Percentiles rank a stretch among this genome's conserved stretches.
phyloP scores from a whole-genome alignment of 92 coral and sea anemone species.

The Chrysogorgia sp. region DNA sequence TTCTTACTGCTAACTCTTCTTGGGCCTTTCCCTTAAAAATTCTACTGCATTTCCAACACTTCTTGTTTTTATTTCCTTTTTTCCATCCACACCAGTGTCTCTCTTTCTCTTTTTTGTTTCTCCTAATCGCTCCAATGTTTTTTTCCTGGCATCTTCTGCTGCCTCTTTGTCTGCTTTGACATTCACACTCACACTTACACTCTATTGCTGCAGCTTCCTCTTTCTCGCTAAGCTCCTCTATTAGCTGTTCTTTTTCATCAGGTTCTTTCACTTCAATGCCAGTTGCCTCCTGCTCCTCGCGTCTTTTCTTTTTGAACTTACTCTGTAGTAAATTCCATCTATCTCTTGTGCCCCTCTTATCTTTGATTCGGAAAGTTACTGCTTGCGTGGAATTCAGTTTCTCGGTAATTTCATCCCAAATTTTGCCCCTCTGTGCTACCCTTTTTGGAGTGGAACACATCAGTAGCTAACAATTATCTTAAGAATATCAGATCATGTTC shows the following conservation, averaged over 20 bases:
- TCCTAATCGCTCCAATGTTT: conserved; percentile 50
- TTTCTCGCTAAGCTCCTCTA: conserved; percentile 44
- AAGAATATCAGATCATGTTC: conserved; percentile 37
- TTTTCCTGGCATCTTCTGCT: conserved; percentile 50
- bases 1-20: conserved; percentile 46
- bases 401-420: conserved; percentile 53
- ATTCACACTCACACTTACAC: conserved; percentile 13
- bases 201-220: conserved; percentile 30
- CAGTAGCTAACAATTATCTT: conserved; percentile 46
- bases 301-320: conserved; percentile 44
- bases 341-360: conserved; percentile 47
- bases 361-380: conserved; percentile 37
- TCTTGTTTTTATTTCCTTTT: conserved; percentile 32
- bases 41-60: conserved; percentile 47
- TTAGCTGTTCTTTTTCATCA: conserved; percentile 37
- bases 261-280: conserved; percentile 55
- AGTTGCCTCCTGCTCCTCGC: conserved; percentile 45
- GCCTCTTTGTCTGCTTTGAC: conserved; percentile 40
- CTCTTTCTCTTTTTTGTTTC: conserved; percentile 39
- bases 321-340: conserved; percentile 47
- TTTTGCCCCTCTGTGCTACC: conserved; percentile 51
- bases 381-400: conserved; percentile 42
- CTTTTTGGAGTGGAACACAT: conserved; percentile 40
- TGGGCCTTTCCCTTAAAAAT: conserved; percentile 42
- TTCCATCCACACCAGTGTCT: conserved; percentile 13